phyloP scores from a whole-genome alignment of 2,113 vertebrate genomes.

The Halichoeres trimaculatus region DNA sequence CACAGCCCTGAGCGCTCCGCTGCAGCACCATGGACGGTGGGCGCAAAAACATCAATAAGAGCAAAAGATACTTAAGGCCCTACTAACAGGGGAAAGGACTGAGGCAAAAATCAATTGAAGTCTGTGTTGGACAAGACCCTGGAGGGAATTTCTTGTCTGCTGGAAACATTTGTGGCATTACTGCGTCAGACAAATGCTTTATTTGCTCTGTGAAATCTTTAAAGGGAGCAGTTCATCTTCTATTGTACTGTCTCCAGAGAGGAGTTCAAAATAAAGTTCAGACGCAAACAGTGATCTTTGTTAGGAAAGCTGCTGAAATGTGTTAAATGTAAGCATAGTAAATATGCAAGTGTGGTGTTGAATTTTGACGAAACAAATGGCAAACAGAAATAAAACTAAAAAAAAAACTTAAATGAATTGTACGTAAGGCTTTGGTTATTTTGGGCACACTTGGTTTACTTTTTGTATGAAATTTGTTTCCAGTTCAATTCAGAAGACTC shows the following conservation, averaged over 20 bases:
- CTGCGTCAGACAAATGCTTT: slow-evolving; percentile 4
- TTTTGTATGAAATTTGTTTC: too few relatives aligned
- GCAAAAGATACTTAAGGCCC: slow-evolving; percentile 19
- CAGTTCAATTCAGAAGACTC: too few relatives aligned
- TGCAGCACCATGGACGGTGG: slow-evolving; percentile 5
- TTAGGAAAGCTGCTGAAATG: background rate
- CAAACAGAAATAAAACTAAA: background rate
- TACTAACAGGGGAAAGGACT: slow-evolving; percentile 8
- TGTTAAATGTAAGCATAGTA: background rate
- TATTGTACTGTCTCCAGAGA: background rate
- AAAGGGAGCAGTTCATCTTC: background rate
- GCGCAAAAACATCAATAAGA: slow-evolving; percentile 1
- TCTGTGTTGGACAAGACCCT: slow-evolving; percentile 2
- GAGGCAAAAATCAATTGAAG: slow-evolving; percentile 17
- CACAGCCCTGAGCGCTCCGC: background rate
- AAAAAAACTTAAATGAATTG: too few relatives aligned
- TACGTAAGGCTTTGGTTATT: too few relatives aligned
- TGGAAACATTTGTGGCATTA: slow-evolving; percentile 5
- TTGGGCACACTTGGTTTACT: too few relatives aligned
- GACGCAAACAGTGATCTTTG: background rate
- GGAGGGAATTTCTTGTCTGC: background rate
- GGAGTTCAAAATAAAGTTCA: background rate
- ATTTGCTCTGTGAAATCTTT: background rate
- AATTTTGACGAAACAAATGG: background rate
- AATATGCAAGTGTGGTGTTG: background rate